Evolutionary conservation across 23 tunicate genomes (phyloP), one percentile per base, ranked within the genome.

Genomic region (Trididemnum nubilum): DNA sequence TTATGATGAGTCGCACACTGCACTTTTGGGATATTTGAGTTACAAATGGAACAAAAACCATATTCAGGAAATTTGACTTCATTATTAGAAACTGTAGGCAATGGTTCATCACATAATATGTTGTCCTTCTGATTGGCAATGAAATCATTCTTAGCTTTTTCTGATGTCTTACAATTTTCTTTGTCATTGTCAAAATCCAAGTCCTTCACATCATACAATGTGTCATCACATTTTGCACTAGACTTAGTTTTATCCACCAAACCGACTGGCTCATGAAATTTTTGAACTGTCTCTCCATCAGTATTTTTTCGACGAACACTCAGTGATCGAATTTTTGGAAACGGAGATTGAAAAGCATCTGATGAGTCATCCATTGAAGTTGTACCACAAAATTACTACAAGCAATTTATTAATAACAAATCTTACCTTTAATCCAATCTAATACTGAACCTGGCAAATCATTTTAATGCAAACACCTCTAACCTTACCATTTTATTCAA

Each of bases 301-400:
- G 29, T 24, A 4, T 31, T 18, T 7, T 44, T 44, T 44, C 54
- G 9, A 15, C 54, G 54, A 44, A 44, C 15, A 44, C 54, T 44
- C 54, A 44, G 15, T 7, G 12, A 61, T 4, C 27, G 69, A 61
- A 24, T 4, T 25, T 22, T 25, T 22, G 23, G 23, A 4, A n/a
- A 5, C n/a, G 74, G 19, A 12, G 38, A 69, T 5, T 12, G 22
- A 69, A 69, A 69, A 3, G 74, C 74, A 69, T 69, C 74, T 37
- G 33, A 5, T 28, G 74, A 69, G 33, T 69, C 74, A 69, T 69
- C 38, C 74, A 69, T 69, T n/a, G n/a, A n/a, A n/a, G n/a, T n/a
- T n/a, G n/a, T n/a, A n/a, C n/a, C n/a, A n/a, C n/a, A n/a, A n/a
- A n/a, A n/a, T n/a, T n/a, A n/a, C n/a, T n/a, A n/a, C n/a, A n/a